A percentile compares a stretch with the other conserved stretches of the same genome.
These are phyloP conservation scores for Phlogophora meticulosa DNA, from an alignment of 2,888 invertebrate genomes.

Conservation along the genomic window DNA sequence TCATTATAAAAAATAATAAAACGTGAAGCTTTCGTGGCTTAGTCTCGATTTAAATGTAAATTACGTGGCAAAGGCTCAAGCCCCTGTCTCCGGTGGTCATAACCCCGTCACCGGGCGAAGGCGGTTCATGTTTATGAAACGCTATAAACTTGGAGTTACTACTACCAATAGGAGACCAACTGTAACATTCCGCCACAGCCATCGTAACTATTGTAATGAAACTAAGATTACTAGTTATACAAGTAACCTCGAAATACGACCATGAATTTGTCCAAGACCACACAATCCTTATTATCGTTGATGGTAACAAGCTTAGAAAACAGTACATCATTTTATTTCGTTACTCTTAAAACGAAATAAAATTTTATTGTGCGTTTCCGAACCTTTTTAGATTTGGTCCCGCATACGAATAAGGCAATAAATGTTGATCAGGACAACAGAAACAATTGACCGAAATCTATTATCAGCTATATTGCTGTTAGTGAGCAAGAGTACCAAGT, in stretches of 20 bases:
- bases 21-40: conserved; percentile 59
- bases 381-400: conserved; percentile 85
- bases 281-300: conserved; percentile 42
- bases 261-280: conserved; percentile 39
- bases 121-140: conserved; percentile 74
- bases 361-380: conserved; percentile 82
- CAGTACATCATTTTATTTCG: conserved; percentile 67
- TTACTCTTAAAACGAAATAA: conserved; percentile 81
- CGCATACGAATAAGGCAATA: conserved; percentile 88
- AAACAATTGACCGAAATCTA: conserved; percentile 85
- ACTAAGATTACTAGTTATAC: conserved; percentile 55
- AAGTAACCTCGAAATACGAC: conserved; percentile 42
- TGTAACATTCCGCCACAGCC: conserved; percentile 46
- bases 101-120: conserved; percentile 67
- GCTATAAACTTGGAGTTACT: conserved; percentile 60
- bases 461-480: conserved; percentile 80
- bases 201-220: conserved; percentile 63
- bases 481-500: conserved; percentile 64
- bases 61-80: conserved; percentile 69
- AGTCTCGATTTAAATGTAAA: conserved; percentile 79
- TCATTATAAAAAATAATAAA: conserved; percentile 66
- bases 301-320: conserved; percentile 57
- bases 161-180: conserved; percentile 50
- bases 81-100: conserved; percentile 68
- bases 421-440: conserved; percentile 86